phyloP scores from a whole-genome alignment of 2,797 vertebrate species.

The Psittacula echo region DNA sequence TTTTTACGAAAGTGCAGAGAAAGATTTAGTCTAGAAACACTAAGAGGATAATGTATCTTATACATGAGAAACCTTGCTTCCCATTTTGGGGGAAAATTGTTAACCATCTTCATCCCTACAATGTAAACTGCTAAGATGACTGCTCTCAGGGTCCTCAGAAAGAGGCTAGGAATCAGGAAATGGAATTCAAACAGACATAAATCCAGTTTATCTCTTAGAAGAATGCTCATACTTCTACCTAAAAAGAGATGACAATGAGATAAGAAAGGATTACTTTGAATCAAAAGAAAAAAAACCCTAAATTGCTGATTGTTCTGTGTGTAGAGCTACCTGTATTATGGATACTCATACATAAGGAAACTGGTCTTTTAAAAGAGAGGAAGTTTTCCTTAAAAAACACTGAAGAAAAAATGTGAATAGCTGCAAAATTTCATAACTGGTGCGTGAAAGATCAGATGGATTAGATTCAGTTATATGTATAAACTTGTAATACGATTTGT shows the following conservation, averaged over 20 bases:
- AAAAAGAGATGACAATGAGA: neutral
- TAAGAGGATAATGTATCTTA: neutral
- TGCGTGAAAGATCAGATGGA: neutral
- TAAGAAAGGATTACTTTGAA: neutral
- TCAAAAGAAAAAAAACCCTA: rapidly evolving
- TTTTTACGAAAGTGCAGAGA: neutral
- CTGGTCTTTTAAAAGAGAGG: neutral
- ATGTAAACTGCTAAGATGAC: neutral
- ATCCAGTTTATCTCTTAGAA: neutral
- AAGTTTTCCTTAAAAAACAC: neutral
- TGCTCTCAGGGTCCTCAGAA: neutral
- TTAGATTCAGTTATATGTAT: neutral
- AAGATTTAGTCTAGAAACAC: neutral
- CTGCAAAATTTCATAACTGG: neutral
- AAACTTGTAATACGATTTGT: neutral
- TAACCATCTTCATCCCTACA: neutral
- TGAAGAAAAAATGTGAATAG: neutral
- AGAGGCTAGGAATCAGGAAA: neutral
- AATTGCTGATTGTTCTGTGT: neutral
- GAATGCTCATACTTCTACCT: neutral
- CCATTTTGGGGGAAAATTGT: neutral
- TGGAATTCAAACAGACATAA: neutral
- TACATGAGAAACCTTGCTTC: neutral
- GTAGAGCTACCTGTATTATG: neutral
- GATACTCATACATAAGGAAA: neutral